phyloP scores from a whole-genome alignment of 2,888 invertebrate genomes.

The Drosophila paranaensis region DNA sequence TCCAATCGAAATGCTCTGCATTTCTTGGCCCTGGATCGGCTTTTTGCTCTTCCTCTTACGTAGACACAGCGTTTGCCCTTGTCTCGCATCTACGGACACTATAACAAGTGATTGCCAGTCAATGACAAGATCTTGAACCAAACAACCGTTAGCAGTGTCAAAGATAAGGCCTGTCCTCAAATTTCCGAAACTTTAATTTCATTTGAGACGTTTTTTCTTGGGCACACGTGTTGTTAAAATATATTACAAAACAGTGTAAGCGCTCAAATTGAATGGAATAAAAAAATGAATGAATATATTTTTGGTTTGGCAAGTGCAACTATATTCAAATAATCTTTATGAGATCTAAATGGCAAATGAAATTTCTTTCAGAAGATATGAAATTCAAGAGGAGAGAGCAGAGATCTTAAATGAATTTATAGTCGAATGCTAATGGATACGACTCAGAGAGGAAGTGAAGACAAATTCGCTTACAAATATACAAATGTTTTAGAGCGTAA shows the following conservation, averaged over 20 bases:
- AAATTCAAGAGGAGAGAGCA: neutral
- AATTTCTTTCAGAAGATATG: neutral
- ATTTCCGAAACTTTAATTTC: neutral
- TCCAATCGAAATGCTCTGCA: constrained; percentile 14
- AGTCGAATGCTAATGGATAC: neutral
- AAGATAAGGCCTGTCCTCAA: constrained; percentile 8
- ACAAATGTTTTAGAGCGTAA: neutral
- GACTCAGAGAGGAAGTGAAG: neutral
- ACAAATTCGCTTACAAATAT: neutral
- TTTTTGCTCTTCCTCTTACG: constrained; percentile 21
- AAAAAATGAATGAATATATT: neutral
- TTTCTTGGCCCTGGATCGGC: neutral
- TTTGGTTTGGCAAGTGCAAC: neutral
- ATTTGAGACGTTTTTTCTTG: neutral
- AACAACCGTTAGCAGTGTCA: constrained; percentile 20
- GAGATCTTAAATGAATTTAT: neutral
- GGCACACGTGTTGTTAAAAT: neutral
- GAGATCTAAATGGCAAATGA: neutral
- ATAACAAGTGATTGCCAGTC: constrained; percentile 39
- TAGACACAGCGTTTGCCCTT: constrained; percentile 30
- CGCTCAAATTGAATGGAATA: neutral
- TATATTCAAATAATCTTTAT: neutral
- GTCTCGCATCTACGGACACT: neutral
- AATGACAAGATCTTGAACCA: constrained; percentile 42
- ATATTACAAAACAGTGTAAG: neutral